A percentile compares a stretch with the other conserved stretches of the same genome.
Conservation (phyloP, 2,888 invertebrate genomes). For the Micoletzkya japonica region DNA sequence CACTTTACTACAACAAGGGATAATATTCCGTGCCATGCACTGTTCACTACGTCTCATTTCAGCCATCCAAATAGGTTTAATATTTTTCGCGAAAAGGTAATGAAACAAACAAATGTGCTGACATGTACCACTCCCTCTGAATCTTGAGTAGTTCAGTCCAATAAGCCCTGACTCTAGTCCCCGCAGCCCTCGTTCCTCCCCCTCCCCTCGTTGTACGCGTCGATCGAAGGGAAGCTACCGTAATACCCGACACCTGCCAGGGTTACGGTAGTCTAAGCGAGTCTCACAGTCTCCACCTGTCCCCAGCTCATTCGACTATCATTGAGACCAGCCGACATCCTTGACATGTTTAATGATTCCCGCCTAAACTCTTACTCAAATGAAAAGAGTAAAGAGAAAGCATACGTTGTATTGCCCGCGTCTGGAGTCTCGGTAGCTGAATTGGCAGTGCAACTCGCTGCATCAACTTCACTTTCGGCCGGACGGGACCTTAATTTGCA, state of each 20-base stretch:
- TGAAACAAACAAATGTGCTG: no score
- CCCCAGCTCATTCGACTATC: conserved; percentile 9
- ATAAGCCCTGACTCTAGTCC: conserved; percentile 14
- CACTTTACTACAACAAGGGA: conserved; percentile 24
- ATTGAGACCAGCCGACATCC: conserved; percentile 15
- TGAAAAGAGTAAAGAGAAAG: not conserved
- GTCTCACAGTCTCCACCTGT: not conserved
- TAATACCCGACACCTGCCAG: conserved; percentile 1
- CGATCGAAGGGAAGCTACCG: conserved; percentile 4
- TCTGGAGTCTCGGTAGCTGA: not conserved
- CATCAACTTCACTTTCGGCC: conserved; percentile 8
- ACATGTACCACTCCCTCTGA: conserved; percentile 24
- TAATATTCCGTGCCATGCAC: no score
- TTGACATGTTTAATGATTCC: not conserved
- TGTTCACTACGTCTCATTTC: no score
- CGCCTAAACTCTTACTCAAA: no score
- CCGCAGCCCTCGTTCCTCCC: not conserved
- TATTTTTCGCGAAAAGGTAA: no score
- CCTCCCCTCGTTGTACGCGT: conserved; percentile 11
- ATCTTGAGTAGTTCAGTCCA: conserved; percentile 22
- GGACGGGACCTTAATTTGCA: conserved; percentile 1
- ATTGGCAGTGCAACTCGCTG: not conserved
- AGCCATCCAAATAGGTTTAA: no score
- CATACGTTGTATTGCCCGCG: not conserved
- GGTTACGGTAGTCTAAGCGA: no score